Conservation (phyloP, 2,888 invertebrate genomes). For the Erannis defoliaria region DNA sequence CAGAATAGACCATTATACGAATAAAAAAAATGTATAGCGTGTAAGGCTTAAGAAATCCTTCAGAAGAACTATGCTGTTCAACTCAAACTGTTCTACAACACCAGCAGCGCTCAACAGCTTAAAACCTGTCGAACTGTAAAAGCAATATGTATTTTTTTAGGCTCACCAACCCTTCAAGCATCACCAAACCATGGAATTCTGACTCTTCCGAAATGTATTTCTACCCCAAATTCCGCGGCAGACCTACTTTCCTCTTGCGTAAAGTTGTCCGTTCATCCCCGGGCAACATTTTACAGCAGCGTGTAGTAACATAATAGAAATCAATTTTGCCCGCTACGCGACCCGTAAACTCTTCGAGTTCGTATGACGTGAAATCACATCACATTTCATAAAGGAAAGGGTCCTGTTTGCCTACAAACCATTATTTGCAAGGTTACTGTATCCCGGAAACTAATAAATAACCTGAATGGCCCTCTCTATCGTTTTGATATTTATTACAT, state of each 20-base stretch:
- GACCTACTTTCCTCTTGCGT: conserved; percentile 19
- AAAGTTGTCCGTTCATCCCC: conserved; percentile 6
- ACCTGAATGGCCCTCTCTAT: conserved; percentile 36
- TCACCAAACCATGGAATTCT: not conserved
- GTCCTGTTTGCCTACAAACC: conserved; percentile 37
- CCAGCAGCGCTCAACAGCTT: too few species aligned
- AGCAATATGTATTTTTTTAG: too few species aligned
- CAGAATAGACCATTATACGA: too few species aligned
- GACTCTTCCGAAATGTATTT: not conserved
- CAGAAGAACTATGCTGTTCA: too few species aligned
- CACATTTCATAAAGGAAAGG: conserved; percentile 39
- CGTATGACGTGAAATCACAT: conserved; percentile 38
- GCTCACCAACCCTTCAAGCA: too few species aligned
- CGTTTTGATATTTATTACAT: conserved; percentile 37
- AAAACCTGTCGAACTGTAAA: too few species aligned
- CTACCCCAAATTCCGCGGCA: conserved; percentile 10
- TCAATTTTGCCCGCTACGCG: conserved; percentile 10
- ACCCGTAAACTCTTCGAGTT: conserved; percentile 6
- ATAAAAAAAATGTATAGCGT: too few species aligned
- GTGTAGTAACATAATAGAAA: conserved; percentile 15
- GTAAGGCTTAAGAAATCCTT: too few species aligned
- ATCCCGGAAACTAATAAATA: conserved; percentile 43
- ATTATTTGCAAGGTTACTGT: conserved; percentile 34
- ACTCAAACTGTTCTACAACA: too few species aligned
- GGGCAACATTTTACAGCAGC: conserved; percentile 8